Base-by-base conservation (phyloP, 2,888 invertebrate genomes). In the Drosophila infuscata region DNA sequence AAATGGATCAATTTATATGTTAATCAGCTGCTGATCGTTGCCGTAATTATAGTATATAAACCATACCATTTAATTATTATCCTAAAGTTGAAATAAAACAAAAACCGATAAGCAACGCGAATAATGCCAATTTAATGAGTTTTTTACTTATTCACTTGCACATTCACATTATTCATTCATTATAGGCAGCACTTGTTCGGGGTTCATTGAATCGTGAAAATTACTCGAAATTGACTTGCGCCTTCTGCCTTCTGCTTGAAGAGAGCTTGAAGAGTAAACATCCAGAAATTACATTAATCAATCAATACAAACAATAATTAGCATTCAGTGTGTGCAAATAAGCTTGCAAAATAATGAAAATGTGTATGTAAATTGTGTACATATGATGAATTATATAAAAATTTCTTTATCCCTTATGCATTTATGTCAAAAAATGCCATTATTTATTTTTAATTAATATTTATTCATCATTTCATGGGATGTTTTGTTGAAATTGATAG, bases 11-110 rank as follows among this genome's bases (percentile, higher is more conserved):
- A 76, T 79, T 54, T 70, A 29, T 53, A 46, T 51, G 65, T 73
- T 66, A 68, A 76, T 56, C 64, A 73, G 52, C 62, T 65, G 79
- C 73, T 79, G 79, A 79, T 71, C 74, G 74, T 79, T 79, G 79
- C 76, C 73, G 73, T 67, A 67, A 62, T 52, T 62, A 52, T 73
- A 79, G 36, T 73, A 77, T 54, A 38, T 38, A 38, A 12, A 30
- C 63, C 59, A 64, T 59, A 66, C 56, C 51, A 61, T 63, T 63
- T 65, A 64, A 73, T 65, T 76, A 74, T 60, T 64, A 64, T 51
- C 46, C 38, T 74, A 74, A 70, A 64, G 38, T 57, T 46, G 48
- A 71, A 78, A 65, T 72, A 78, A 62, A 62, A 78, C 20, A 63
- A 61, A 61, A 75, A 63, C 49, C 70, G 70, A 77, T 74, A 70